Evolutionary conservation across 2,888 invertebrate species (phyloP), one percentile per base, ranked within the genome.

Genomic region (Alloscopus bannaensis): DNA sequence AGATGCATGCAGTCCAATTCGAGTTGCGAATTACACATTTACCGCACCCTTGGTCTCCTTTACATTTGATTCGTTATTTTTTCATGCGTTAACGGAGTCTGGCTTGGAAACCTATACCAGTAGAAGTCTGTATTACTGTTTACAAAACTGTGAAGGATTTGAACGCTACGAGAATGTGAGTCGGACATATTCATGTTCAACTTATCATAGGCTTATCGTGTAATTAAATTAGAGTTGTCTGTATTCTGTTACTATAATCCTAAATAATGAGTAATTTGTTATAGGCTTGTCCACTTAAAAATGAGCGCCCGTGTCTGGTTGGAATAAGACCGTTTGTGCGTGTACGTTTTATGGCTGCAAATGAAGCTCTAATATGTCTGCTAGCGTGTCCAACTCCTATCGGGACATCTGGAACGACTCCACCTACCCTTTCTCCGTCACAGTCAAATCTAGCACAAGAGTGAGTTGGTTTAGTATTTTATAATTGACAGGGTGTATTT

Each of bases 21-120:
- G 84, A 85, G 90, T 93, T 24, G 91, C 92, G 16, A 90, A 90
- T 50, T 94, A 94, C 87, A 92, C 92, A 2, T 93, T 94, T 83
- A 94, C 94, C 0, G 92, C 93, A 0, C 92, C 92, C 2, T 92
- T 94, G 20, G 89, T 91, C 81, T 90, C 91, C 86, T 90, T 94
- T 36, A 91, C 91, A 31, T 89, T 94, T 81, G 93, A 93, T 86
- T 92, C 84, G 91, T 91, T 71, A 76, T 89, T 79, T 83, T 89
- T 93, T n/a, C 94, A 94, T 87, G 94, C 93, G 0, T 88, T 94
- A 20, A 94, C 94, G 0, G 92, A 92, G 81, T 92, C 92, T 73
- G 94, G 94, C 0, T 89, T 95, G 50, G 94, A 94, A 88, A 92
- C 93, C 0, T 94, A 94, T 86, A 94, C 94, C 0, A 89, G 92